Base-by-base conservation (phyloP, 1,140 invertebrate species). In the Trichomalopsis sarcophagae region DNA sequence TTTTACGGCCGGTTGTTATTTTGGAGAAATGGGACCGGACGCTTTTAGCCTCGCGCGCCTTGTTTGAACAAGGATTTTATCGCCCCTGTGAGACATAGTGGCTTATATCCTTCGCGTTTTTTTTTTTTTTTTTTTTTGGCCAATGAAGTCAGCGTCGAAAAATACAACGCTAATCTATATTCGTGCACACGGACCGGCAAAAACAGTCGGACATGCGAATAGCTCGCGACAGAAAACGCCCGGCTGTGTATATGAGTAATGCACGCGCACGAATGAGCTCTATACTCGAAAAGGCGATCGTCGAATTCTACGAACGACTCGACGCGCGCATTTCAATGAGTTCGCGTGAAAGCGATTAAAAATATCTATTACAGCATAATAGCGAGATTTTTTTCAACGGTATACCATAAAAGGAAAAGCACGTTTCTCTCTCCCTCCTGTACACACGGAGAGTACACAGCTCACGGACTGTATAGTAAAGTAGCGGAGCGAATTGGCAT, bases 391-490 rank as follows among this genome's bases (percentile, higher is more conserved):
- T 55, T 81, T 74, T 82, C 74, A 73, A 82, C 80, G 69, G 71
- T 82, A 27, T 27, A 55, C 80, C 80, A 21, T 82, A 74, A 82
- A 82, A 82, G 80, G 80, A 82, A 74, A 82, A 82, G 80, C 62
- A 44, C 2, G 27, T n/a, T 5, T 40, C 13, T 21, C 17, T 40
- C 44, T 50, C 10, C 1, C 36, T 40, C 47, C 47, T 14, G 13
- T 50, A 10, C 14, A 50, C 47, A 50, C 47, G 23, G 14, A 17
- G 17, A 21, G 17, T 62, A n/a, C 21, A 27, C 21, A 27, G 27
- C 3, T 44, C 13, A 73, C 44, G 23, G 14, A 7, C n/a, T 36
- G n/a, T 27, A 76, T 27, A 76, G 50, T 27, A 50, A 44, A 82
- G 81, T 68, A 44, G 13, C 81, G 30, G 14, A 68, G 73, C 33